Percentiles rank a stretch among this genome's conserved stretches.
phyloP scores from a whole-genome alignment of 2,797 vertebrate species.

The Pseudochirops corinnae region DNA sequence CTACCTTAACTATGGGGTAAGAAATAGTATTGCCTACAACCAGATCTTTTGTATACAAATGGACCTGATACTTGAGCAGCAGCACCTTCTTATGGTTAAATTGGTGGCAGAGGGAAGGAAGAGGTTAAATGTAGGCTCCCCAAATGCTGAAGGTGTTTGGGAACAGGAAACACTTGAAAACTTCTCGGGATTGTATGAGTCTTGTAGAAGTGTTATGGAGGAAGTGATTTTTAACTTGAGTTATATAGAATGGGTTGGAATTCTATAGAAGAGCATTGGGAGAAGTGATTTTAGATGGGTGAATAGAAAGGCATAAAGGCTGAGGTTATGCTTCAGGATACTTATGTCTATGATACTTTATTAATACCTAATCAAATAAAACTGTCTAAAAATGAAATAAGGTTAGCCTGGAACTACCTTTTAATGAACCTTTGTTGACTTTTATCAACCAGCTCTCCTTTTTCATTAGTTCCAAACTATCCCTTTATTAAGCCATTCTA shows the following conservation, averaged over 20 bases:
- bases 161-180: neutral
- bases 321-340: neutral
- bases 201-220: neutral
- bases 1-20: neutral
- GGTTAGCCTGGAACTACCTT: neutral
- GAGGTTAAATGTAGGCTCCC: neutral
- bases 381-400: neutral
- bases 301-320: neutral
- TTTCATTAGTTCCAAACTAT: neutral
- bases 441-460: neutral
- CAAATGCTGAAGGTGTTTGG: neutral
- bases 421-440: neutral
- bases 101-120: neutral
- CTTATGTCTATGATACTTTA: neutral
- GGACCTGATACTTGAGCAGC: neutral
- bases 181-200: neutral
- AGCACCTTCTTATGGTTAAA: neutral
- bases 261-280: neutral
- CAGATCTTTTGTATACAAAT: neutral
- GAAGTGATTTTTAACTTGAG: neutral
- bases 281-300: neutral
- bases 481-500: neutral
- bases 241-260: neutral
- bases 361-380: neutral
- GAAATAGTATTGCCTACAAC: neutral